Base-by-base conservation (phyloP, 2,113 vertebrate genomes). In the Jaculus jaculus region DNA sequence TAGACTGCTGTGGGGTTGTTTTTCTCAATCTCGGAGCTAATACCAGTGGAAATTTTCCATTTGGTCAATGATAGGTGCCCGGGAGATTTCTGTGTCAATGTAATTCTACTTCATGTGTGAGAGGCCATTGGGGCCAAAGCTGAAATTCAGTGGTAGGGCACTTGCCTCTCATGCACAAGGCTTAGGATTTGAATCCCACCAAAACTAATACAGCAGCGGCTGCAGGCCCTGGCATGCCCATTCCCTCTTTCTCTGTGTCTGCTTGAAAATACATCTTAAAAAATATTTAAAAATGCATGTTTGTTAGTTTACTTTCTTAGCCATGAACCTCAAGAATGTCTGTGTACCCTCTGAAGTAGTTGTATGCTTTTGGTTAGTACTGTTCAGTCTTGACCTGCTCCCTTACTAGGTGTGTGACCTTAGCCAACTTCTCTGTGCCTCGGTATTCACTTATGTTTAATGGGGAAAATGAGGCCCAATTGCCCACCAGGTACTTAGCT, bases 251-350 rank as follows among this genome's bases (percentile, higher is more conserved):
- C 42, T 47, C 42, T 47, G 42, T 47, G 5, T 47, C 42, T 47
- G 42, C 42, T 47, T 47, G 42, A 47, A 47, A 47, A 47, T 47
- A 47, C n/a, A n/a, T n/a, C n/a, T n/a, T n/a, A n/a, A n/a, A n/a
- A n/a, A 87, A 77, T 42, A 32, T 87, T 81, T n/a, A 93, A 87
- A 23, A 85, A 79, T 65, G 2, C 61, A 82, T 72, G 82, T 17
- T 20, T 68, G 1, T 51, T 73, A 51, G 18, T 18, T 65, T 81
- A 4, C 58, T 72, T 83, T 61, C 37, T 39, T 75, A 30, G 17
- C 60, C 30, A 0, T 34, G 86, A 73, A 39, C 23, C 8, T n/a
- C 20, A 71, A 81, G 65, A 74, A 30, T 69, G 4, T 65, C 61
- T 71, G 8, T 51, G n/a, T 69, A 7, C 13, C 32, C 7, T 77